These are phyloP conservation scores for Pardosa pseudoannulata DNA, from an alignment of 2,888 invertebrate genomes.

Conservation along the genomic window DNA sequence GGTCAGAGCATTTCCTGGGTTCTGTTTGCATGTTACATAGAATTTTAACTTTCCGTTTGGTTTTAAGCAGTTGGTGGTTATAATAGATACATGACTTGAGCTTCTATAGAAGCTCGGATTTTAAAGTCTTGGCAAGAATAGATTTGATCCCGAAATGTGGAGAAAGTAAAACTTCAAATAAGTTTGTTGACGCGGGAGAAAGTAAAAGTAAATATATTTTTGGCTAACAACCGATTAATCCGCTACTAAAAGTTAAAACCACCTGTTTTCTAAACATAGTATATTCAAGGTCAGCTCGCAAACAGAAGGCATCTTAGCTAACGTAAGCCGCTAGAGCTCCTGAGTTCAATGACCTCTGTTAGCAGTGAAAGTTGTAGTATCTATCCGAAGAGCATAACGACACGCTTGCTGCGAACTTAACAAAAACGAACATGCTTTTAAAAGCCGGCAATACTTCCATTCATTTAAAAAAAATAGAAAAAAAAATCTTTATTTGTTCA, in stretches of 20 bases:
- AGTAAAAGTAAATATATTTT: too few species aligned
- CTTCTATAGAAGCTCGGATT: too few species aligned
- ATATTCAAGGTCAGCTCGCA: slow-evolving; percentile 20
- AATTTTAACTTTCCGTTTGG: too few species aligned
- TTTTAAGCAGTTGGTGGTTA: too few species aligned
- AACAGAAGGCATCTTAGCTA: background rate
- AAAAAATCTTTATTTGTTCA: slow-evolving; percentile 14
- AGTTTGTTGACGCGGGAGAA: too few species aligned
- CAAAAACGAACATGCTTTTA: slow-evolving; percentile 19
- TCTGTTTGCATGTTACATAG: too few species aligned
- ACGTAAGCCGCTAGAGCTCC: background rate
- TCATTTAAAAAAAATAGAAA: slow-evolving; percentile 13
- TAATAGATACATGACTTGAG: too few species aligned
- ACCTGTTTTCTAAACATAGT: background rate
- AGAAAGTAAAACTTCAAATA: too few species aligned
- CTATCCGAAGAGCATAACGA: slow-evolving; percentile 27
- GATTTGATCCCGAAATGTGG: too few species aligned
- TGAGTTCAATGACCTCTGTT: slow-evolving; percentile 19
- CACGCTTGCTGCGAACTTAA: background rate
- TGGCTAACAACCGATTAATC: too few species aligned
- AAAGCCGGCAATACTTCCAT: slow-evolving; percentile 18
- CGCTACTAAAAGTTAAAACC: background rate
- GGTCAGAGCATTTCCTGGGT: too few species aligned
- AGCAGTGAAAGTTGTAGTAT: slow-evolving; percentile 20
- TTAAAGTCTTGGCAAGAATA: too few species aligned